A percentile compares a stretch with the other conserved stretches of the same genome.
Conservation (phyloP, 1,140 invertebrate genomes). For the Hylyphantes graminicola region DNA sequence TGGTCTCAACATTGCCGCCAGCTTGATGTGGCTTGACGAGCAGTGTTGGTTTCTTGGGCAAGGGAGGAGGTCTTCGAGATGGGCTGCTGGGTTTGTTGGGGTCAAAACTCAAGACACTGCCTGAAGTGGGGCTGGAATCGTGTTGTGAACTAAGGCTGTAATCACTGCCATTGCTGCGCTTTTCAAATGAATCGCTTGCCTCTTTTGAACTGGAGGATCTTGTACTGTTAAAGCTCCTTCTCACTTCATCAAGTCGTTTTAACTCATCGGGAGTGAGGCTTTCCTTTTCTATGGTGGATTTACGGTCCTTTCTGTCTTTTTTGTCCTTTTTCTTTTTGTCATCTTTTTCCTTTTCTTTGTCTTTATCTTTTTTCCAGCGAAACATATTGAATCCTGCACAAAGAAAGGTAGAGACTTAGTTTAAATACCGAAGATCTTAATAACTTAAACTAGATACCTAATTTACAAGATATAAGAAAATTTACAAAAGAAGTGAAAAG, state of each 20-base stretch:
- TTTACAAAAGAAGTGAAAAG: no score
- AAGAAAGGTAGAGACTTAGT: neutral
- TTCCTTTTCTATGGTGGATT: slow-evolving; percentile 72
- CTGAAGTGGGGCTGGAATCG: slow-evolving; percentile 50
- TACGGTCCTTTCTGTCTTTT: slow-evolving; percentile 80
- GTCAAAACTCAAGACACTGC: slow-evolving; percentile 17
- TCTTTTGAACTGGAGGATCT: slow-evolving; percentile 80
- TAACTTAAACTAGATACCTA: no score
- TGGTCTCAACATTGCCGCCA: slow-evolving; percentile 34
- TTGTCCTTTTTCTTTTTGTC: slow-evolving; percentile 84
- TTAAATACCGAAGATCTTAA: no score
- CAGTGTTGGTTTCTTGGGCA: slow-evolving; percentile 56
- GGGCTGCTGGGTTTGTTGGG: slow-evolving; percentile 49
- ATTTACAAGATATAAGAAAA: neutral
- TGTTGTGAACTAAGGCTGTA: slow-evolving; percentile 82
- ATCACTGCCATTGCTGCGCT: slow-evolving; percentile 81
- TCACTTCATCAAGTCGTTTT: slow-evolving; percentile 85
- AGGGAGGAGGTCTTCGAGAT: slow-evolving; percentile 45
- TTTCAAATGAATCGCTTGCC: slow-evolving; percentile 85
- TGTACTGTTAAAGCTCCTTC: slow-evolving; percentile 83
- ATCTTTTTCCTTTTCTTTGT: slow-evolving; percentile 85
- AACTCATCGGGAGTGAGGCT: slow-evolving; percentile 83
- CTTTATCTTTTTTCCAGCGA: slow-evolving; percentile 75
- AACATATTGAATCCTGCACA: slow-evolving; percentile 41
- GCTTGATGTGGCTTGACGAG: slow-evolving; percentile 52